Conservation (phyloP, 1,140 invertebrate species). For the Lethocerus indicus region DNA sequence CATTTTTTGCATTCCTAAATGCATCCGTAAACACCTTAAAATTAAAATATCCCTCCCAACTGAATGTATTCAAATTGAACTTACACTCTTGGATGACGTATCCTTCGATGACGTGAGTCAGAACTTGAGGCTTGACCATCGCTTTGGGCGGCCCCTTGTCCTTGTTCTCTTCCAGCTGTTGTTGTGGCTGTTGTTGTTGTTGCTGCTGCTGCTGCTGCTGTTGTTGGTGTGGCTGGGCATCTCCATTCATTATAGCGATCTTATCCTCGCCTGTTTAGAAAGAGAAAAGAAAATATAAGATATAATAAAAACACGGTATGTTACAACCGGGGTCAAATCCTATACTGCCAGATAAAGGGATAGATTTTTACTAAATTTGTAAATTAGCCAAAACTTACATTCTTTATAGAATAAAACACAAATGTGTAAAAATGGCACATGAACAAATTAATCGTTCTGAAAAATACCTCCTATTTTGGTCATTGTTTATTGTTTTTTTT, state of each 20-base stretch:
- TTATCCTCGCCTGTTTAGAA: not conserved
- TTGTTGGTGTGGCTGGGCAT: slow-evolving; percentile 31
- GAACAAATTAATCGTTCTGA: not conserved
- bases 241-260: slow-evolving; percentile 28
- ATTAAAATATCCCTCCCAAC: too few species aligned
- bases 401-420: too few species aligned
- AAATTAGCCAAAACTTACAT: too few species aligned
- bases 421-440: too few species aligned
- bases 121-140: slow-evolving; percentile 87
- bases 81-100: slow-evolving; percentile 87
- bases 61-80: not conserved
- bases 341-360: too few species aligned
- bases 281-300: not conserved
- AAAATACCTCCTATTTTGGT: too few species aligned
- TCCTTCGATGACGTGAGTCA: slow-evolving; percentile 93
- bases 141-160: slow-evolving; percentile 53
- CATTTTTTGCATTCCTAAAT: too few species aligned
- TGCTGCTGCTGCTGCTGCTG: slow-evolving; percentile 9
- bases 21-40: too few species aligned
- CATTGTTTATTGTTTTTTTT: too few species aligned
- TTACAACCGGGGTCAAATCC: not conserved
- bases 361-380: too few species aligned
- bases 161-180: slow-evolving; percentile 33
- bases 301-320: not conserved
- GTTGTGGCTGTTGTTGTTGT: not conserved